Base-by-base conservation (phyloP, 1,140 invertebrate species). In the Centruroides sculpturatus region DNA sequence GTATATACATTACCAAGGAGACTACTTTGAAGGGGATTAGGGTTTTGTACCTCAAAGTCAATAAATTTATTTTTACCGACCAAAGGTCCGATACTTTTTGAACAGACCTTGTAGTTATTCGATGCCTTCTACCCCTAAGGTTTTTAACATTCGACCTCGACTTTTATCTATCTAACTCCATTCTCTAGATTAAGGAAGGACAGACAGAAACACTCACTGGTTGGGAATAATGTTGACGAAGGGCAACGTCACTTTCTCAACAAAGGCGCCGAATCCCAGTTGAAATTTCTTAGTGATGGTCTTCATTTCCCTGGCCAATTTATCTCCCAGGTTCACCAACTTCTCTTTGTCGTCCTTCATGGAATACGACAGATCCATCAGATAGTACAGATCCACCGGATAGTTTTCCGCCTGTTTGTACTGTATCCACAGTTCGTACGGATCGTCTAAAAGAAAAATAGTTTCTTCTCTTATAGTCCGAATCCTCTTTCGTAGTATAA, bases 241-340 rank as follows among this genome's bases (percentile, higher is more conserved):
- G 12, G 95, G 95, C 87, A 96, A 93, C 1, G 95, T 87, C 56
- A 93, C 86, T 81, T 99, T 99, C 72, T 99, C 96, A 1, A 99
- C 94, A 77, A 98, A 99, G 47, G 92, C 96, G 13, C 96, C 96
- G 75, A 99, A 99, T 49, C 96, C 96, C 47, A 92, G 72, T 50
- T 85, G 80, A 75, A 98, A 98, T 70, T 98, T 92, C 12, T 84
- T 87, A 0, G 96, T 98, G 59, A 98, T 82, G n/a, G 79, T 81
- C 59, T 76, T 74, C 84, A 93, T 87, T 59, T 75, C 67, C 1
- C 67, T 70, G 46, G 78, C 79, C 57, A 77, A 73, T 54, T 60
- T 55, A 50, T 69, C 65, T n/a, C 83, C 86, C 13, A 91, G 73
- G 47, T 75, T 70, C 0, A 82, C 82, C 3, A 89, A 70, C 64